Conservation (phyloP, 2,113 vertebrate species). For the Oceanodroma tethys region DNA sequence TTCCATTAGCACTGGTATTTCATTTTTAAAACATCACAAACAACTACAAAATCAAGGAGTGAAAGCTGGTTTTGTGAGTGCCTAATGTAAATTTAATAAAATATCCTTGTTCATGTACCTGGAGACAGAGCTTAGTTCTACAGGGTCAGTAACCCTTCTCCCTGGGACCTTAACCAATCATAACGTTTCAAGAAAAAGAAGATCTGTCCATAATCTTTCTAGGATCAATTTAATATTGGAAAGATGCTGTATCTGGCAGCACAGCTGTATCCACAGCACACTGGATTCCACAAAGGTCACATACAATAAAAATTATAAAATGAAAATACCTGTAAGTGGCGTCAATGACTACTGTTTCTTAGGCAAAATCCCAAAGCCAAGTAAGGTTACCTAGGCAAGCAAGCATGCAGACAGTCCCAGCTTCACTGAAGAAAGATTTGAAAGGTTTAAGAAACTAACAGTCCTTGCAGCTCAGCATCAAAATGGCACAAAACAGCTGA, state of each 20-base stretch:
- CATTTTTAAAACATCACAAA: neutral
- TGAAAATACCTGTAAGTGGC: neutral
- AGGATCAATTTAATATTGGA: neutral
- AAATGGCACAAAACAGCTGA: constrained; percentile 23
- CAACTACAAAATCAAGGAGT: neutral
- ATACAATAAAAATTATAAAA: neutral
- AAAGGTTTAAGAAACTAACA: constrained; percentile 21
- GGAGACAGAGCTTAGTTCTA: neutral
- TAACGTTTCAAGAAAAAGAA: neutral
- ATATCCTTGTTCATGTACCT: neutral
- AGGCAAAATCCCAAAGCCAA: neutral
- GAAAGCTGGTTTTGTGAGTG: neutral
- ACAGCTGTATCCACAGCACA: no score
- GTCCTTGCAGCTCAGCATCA: constrained; percentile 14
- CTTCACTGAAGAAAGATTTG: neutral
- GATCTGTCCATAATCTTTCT: neutral
- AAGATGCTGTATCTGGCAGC: neutral
- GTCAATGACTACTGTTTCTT: neutral
- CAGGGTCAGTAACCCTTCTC: neutral
- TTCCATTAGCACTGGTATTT: neutral
- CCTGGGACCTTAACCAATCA: neutral
- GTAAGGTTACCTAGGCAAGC: neutral
- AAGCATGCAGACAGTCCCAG: neutral
- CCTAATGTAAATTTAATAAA: neutral
- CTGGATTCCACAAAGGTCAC: neutral